Evolutionary conservation across 1,140 invertebrate genomes (phyloP), one percentile per base, ranked within the genome.

Genomic region (Drosophila lacertosa): DNA sequence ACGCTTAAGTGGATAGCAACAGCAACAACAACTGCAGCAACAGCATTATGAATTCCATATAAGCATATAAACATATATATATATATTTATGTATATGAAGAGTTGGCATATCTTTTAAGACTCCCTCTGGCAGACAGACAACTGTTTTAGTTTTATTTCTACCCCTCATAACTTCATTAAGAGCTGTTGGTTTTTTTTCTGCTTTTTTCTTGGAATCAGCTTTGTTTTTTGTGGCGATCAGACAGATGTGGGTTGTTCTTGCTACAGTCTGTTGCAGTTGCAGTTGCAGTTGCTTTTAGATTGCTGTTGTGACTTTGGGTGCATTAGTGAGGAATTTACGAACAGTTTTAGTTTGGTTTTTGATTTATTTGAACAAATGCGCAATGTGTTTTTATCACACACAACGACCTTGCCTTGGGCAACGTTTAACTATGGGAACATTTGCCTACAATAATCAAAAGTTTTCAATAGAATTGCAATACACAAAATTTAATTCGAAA

Each of bases 311-410:
- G 57, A 81, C 60, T 63, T 60, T 64, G 32, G 40, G 44, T 16
- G 48, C 57, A 69, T 64, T 77, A 55, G 35, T 37, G 35, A 32
- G 39, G 33, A 44, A 45, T 40, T 15, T 18, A 24, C 53, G 35
- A 57, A 68, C 62, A 45, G 35, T 13, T 5, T 63, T 65, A n/a
- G n/a, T 18, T 29, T 7, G 26, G 48, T 54, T 73, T 55, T 78
- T 82, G 75, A 82, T 79, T 82, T 82, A 84, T 82, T 44, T 63
- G 47, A 70, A 64, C 79, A 82, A 82, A 77, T 82, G 69, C 57
- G 65, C 74, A 74, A 74, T 77, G 82, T 74, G 77, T 53, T 35
- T 42, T n/a, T n/a, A n/a, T 20, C 13, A 15, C 13, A 13, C 10
- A 64, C 69, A 78, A 42, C 62, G 68, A 60, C 77, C 77, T 81